Conservation (phyloP, 2,888 invertebrate species). For the Drosophila neonasuta region DNA sequence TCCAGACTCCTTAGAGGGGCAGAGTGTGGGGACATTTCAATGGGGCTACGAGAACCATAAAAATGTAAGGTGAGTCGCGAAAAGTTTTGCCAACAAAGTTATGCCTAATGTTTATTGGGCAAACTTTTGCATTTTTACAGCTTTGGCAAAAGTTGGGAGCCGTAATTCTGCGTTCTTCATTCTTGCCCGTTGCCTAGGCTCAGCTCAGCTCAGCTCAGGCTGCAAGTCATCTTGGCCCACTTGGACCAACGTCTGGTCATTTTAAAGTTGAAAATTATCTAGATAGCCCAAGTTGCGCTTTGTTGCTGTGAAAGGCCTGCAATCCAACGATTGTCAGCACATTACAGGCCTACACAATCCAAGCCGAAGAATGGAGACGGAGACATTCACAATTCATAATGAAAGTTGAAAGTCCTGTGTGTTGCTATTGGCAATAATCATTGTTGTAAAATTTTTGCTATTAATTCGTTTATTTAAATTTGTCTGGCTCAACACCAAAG, state of each 20-base stretch:
- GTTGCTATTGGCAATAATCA: conserved; percentile 61
- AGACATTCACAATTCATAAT: conserved; percentile 46
- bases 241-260: conserved; percentile 54
- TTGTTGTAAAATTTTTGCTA: conserved; percentile 51
- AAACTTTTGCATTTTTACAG: conserved; percentile 75
- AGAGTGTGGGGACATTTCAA: conserved; percentile 8
- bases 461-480: conserved; percentile 69
- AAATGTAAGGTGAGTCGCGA: conserved; percentile 58
- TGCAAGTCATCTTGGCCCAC: conserved; percentile 8
- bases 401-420: conserved; percentile 45
- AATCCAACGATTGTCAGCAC: conserved; percentile 71
- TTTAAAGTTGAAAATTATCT: conserved; percentile 74
- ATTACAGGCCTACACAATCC: conserved; percentile 49
- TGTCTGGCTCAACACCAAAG: conserved; percentile 21
- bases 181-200: conserved; percentile 45
- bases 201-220: conserved; percentile 2
- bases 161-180: conserved; percentile 30
- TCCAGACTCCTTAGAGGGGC: neutral
- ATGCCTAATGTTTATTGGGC: conserved; percentile 73
- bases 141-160: conserved; percentile 58
- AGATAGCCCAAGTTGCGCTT: conserved; percentile 44
- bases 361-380: neutral
- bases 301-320: conserved; percentile 31
- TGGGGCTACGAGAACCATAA: conserved; percentile 31
- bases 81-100: conserved; percentile 57